phyloP scores from a whole-genome alignment of 1,140 invertebrate species.

The Hylaeus volcanicus region DNA sequence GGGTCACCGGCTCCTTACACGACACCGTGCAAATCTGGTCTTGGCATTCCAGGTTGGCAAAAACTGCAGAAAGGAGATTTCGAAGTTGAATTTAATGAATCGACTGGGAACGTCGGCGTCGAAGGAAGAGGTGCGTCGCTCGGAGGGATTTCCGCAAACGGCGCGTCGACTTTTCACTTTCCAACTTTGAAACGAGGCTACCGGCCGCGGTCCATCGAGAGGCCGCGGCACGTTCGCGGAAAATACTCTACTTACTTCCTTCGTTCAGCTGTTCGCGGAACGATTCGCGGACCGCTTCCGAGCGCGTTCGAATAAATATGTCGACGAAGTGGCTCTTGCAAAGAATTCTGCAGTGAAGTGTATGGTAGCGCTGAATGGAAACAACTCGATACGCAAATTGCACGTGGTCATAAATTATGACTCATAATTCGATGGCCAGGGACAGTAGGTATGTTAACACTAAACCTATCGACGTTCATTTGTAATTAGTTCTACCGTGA shows the following conservation, averaged over 20 bases:
- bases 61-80: no score
- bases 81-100: no score
- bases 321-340: background rate
- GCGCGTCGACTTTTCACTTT: constrained; percentile 50
- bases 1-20: no score
- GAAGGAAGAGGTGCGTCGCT: background rate
- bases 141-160: constrained; percentile 13
- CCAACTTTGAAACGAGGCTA: constrained; percentile 44
- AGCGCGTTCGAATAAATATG: background rate
- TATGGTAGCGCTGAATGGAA: constrained; percentile 17
- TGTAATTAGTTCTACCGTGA: no score
- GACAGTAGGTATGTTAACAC: no score
- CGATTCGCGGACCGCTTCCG: constrained; percentile 23
- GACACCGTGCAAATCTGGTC: no score
- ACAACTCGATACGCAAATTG: background rate
- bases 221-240: constrained; percentile 40
- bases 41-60: no score
- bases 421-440: no score
- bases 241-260: constrained; percentile 39
- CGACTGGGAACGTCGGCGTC: no score
- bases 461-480: no score
- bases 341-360: background rate
- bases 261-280: background rate
- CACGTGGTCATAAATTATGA: background rate
- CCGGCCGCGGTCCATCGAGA: constrained; percentile 19